A percentile compares a stretch with the other conserved stretches of the same genome.
These are phyloP conservation scores for Melanotaenia nigrans DNA, from an alignment of 2,797 vertebrate genomes.

Conservation along the genomic window DNA sequence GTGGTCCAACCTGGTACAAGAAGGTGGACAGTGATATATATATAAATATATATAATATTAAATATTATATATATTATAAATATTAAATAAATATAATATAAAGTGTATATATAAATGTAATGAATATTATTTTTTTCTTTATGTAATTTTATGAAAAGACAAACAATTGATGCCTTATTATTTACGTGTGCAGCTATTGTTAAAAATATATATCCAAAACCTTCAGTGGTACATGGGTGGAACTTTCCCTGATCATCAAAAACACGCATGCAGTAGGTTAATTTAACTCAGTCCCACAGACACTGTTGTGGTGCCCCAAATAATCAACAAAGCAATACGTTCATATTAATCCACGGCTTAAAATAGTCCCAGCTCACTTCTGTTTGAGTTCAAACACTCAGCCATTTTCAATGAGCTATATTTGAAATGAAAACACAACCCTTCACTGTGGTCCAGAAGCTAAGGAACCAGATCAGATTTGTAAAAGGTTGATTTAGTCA, in stretches of 20 bases:
- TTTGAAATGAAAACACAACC: background rate
- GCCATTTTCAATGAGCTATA: background rate
- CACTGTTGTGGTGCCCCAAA: background rate
- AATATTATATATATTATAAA: too few species aligned
- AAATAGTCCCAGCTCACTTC: conserved; percentile 3
- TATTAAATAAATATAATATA: too few species aligned
- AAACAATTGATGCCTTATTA: too few species aligned
- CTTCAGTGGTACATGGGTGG: background rate
- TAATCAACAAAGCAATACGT: background rate
- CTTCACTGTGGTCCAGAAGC: too few species aligned
- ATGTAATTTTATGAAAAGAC: background rate
- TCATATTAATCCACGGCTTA: conserved; percentile 1
- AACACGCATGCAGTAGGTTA: background rate
- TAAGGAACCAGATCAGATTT: too few species aligned
- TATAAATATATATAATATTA: too few species aligned
- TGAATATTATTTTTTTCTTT: background rate
- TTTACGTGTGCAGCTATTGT: background rate
- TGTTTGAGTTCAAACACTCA: background rate
- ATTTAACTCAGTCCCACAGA: background rate
- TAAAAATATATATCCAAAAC: background rate
- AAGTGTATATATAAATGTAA: too few species aligned
- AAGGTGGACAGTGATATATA: too few species aligned
- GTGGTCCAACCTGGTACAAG: too few species aligned
- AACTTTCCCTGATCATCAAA: background rate
- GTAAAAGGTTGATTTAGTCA: too few species aligned